Evolutionary conservation across 1,140 invertebrate species (phyloP).

Genomic region (Anastatus disparis): DNA sequence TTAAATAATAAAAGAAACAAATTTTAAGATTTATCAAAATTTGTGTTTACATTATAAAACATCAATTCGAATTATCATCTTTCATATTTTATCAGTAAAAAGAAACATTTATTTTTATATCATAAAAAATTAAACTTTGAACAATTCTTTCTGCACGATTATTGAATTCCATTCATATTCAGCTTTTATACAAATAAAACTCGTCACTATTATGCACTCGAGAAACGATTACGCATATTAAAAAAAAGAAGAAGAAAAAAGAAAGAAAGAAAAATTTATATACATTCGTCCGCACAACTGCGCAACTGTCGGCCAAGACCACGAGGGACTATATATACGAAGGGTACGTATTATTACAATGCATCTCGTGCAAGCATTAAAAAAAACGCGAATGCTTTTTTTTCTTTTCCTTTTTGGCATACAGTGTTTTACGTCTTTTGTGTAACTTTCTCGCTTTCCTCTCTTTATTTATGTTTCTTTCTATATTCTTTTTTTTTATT

Average conservation of each 20-base stretch:
- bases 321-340: slow-evolving; percentile 59
- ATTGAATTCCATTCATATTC: too few species aligned
- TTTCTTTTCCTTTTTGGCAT: background rate
- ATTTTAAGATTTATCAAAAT: too few species aligned
- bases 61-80: too few species aligned
- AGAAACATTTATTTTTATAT: background rate
- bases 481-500: background rate
- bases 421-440: slow-evolving; percentile 1
- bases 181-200: too few species aligned
- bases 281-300: background rate
- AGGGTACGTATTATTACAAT: too few species aligned
- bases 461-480: background rate
- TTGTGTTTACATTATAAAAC: too few species aligned
- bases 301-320: slow-evolving; percentile 41
- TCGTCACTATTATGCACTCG: background rate
- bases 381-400: background rate
- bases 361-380: too few species aligned
- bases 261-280: too few species aligned
- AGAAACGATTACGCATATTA: slow-evolving; percentile 45
- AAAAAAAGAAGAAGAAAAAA: too few species aligned
- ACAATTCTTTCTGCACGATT: slow-evolving; percentile 1
- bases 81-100: too few species aligned
- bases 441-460: slow-evolving; percentile 11
- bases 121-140: background rate
- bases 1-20: too few species aligned